Base-by-base conservation (phyloP, 1,140 invertebrate genomes). In the Mercenaria mercenaria region DNA sequence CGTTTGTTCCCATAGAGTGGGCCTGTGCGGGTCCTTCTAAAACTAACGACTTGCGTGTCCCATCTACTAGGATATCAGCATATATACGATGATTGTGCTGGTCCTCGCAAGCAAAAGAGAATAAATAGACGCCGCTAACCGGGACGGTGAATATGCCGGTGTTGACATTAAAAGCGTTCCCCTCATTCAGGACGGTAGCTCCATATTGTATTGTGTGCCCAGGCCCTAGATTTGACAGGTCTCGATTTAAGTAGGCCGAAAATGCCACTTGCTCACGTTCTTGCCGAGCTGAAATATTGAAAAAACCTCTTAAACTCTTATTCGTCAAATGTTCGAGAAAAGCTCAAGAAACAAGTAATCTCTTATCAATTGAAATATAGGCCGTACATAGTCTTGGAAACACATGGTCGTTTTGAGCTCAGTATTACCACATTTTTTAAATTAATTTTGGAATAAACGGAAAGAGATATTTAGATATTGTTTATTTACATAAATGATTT, bases 1-100 rank as follows among this genome's bases (percentile, higher is more conserved):
- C 34, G 67, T 72, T 72, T 72, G 67, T n/a, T 4, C 67, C 67
- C 67, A 72, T 72, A 20, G 67, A 23, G 39, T 72, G 67, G 20
- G 3, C 20, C 1, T 3, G 0, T 1, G 11, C 39, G n/a, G n/a
- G n/a, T 37, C 34, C 67, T 72, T 72, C 67, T 1, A 72, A n/a
- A 39, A 72, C 23, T 20, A 41, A 13, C 34, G 67, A 72, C 15
- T 26, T 20, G 18, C 34, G 34, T 39, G 34, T 23, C 1, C 67
- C 67, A 41, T 72, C 67, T 2, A 72, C 67, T 6, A 39, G 4
- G 10, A 72, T 37, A 15, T 72, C 34, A 20, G 67, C 39, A 4
- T 18, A 72, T 20, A 72, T 72, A 3, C 67, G 34, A n/a, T 72
- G 67, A 8, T 37, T 20, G 39, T 39, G 67, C 8, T 39, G 39